A percentile compares a stretch with the other conserved stretches of the same genome.
These are phyloP conservation scores for Spinus olivaceus DNA, from an alignment of 2,797 vertebrate species.

Conservation along the genomic window DNA sequence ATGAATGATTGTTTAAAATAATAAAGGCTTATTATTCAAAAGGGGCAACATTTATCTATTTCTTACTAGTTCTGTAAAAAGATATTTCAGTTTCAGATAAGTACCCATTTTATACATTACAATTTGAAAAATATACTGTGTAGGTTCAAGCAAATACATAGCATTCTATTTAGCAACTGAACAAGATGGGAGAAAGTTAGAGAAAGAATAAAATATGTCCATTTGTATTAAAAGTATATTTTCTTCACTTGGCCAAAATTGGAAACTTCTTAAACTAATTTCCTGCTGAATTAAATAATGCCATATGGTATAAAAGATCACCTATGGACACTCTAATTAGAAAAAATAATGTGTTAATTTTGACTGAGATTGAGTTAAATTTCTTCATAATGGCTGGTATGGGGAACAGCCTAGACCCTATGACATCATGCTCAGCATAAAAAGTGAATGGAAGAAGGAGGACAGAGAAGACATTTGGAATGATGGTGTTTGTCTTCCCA, in stretches of 20 bases:
- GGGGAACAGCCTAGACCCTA: neutral
- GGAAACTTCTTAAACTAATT: neutral
- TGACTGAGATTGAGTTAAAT: neutral
- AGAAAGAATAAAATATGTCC: neutral
- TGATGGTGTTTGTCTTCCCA: neutral
- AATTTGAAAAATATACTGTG: neutral
- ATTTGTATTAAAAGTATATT: neutral
- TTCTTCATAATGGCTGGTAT: neutral
- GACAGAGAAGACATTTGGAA: neutral
- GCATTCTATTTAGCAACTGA: neutral
- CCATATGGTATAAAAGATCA: neutral
- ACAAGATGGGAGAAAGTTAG: neutral
- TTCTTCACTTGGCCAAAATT: neutral
- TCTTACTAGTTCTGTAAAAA: neutral
- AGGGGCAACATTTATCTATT: neutral
- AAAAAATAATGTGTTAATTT: neutral
- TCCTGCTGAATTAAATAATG: neutral
- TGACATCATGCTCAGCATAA: neutral
- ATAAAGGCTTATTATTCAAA: neutral
- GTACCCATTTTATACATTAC: neutral
- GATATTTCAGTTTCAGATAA: neutral
- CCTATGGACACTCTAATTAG: neutral
- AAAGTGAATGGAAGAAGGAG: neutral
- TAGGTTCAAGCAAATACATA: neutral
- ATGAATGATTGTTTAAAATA: neutral